Conservation (phyloP, 2,888 invertebrate species). For the Cheilosia vulpina region DNA sequence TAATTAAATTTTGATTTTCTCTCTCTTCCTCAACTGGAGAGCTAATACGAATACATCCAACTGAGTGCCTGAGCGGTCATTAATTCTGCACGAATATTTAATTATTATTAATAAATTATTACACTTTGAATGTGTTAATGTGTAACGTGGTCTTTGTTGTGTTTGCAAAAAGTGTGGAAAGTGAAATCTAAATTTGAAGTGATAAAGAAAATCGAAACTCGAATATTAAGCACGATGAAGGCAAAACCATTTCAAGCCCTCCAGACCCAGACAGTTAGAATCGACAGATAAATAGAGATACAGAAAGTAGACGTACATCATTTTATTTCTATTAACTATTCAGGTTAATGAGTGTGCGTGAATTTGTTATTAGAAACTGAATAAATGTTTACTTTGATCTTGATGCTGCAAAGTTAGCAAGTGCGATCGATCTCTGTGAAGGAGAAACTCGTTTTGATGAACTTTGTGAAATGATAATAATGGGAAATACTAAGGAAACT, state of each 20-base stretch:
- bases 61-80: constrained; percentile 8
- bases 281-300: neutral
- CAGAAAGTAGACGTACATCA: neutral
- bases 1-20: constrained; percentile 26
- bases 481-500: too few relatives aligned
- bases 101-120: constrained; percentile 28
- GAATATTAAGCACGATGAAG: neutral
- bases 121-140: constrained; percentile 32
- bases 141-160: constrained; percentile 3
- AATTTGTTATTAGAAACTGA: neutral
- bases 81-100: constrained; percentile 43
- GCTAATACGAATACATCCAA: neutral
- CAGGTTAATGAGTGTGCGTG: constrained; percentile 22
- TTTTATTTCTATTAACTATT: neutral
- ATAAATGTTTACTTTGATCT: neutral
- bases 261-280: neutral
- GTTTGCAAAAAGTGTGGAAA: constrained; percentile 39
- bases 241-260: neutral
- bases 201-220: neutral
- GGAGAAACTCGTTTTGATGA: neutral
- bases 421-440: neutral
- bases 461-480: neutral
- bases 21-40: constrained; percentile 5
- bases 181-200: constrained; percentile 39
- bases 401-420: neutral